These are phyloP conservation scores for Sternarchorhynchus goeldii DNA, from an alignment of 2,797 vertebrate genomes.

Conservation along the genomic window DNA sequence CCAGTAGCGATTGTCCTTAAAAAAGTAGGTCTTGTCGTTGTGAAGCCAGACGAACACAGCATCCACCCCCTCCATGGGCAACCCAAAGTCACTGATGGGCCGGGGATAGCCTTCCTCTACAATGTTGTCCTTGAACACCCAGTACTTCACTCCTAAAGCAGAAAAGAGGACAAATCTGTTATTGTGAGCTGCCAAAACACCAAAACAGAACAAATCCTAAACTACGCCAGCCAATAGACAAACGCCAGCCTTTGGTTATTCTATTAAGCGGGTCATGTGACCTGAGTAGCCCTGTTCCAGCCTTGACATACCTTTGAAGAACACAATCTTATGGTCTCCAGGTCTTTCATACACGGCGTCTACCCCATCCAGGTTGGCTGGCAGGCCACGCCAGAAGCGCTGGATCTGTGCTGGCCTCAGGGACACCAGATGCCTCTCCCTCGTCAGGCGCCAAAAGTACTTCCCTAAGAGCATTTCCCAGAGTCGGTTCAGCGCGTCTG, in stretches of 20 bases:
- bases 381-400: conserved; percentile 95
- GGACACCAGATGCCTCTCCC: conserved; percentile 93
- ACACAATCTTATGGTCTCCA: conserved; percentile 92
- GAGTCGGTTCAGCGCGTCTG: conserved; percentile 14
- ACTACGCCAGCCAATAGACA: no score
- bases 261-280: background rate
- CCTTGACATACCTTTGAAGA: conserved; percentile 87
- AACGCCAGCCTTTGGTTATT: no score
- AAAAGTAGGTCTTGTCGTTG: conserved; percentile 98
- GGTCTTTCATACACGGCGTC: conserved; percentile 92
- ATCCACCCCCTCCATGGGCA: conserved; percentile 86
- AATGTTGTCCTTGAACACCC: conserved; percentile 96
- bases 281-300: background rate
- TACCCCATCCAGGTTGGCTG: conserved; percentile 86
- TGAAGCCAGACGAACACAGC: conserved; percentile 92
- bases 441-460: conserved; percentile 94
- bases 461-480: conserved; percentile 75
- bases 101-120: conserved; percentile 95
- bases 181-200: background rate
- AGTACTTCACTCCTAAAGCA: conserved; percentile 88
- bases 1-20: conserved; percentile 92
- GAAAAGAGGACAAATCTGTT: conserved; percentile 23
- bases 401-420: conserved; percentile 91
- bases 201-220: background rate
- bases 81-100: conserved; percentile 88